These are phyloP conservation scores for Gallirallus australis DNA, from an alignment of 2,797 vertebrate genomes.

Conservation along the genomic window DNA sequence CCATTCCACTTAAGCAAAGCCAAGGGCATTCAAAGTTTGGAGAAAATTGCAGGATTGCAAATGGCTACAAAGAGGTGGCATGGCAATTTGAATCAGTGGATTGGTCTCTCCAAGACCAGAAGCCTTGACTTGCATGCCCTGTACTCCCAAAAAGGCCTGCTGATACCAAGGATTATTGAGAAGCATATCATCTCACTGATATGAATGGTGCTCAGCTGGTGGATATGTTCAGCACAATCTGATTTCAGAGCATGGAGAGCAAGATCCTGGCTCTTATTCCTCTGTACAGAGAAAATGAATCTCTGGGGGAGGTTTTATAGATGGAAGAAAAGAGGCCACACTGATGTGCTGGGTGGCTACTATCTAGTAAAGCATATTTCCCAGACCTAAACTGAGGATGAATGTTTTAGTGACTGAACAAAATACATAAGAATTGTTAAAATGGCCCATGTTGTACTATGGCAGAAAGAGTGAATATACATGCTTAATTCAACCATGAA, in stretches of 20 bases:
- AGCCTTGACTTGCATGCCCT: neutral
- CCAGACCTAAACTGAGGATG: neutral
- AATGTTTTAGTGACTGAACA: neutral
- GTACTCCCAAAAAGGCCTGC: neutral
- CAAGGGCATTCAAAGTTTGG: neutral
- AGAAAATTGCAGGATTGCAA: neutral
- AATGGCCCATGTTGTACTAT: fast-evolving
- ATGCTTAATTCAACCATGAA: fast-evolving
- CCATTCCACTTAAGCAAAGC: neutral
- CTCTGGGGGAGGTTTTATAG: neutral
- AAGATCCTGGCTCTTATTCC: neutral
- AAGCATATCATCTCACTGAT: neutral
- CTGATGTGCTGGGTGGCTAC: neutral
- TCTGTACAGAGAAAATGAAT: neutral
- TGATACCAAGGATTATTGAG: neutral
- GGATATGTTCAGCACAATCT: neutral
- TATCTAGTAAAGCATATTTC: neutral
- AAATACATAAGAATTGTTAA: neutral
- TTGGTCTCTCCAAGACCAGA: neutral
- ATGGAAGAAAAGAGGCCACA: neutral
- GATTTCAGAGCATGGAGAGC: neutral
- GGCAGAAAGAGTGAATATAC: neutral
- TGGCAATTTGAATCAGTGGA: neutral
- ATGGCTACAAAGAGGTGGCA: neutral
- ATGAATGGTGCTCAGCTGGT: fast-evolving